Base-by-base conservation (phyloP, 2,113 vertebrate genomes). In the Hydrochoerus hydrochaeris region DNA sequence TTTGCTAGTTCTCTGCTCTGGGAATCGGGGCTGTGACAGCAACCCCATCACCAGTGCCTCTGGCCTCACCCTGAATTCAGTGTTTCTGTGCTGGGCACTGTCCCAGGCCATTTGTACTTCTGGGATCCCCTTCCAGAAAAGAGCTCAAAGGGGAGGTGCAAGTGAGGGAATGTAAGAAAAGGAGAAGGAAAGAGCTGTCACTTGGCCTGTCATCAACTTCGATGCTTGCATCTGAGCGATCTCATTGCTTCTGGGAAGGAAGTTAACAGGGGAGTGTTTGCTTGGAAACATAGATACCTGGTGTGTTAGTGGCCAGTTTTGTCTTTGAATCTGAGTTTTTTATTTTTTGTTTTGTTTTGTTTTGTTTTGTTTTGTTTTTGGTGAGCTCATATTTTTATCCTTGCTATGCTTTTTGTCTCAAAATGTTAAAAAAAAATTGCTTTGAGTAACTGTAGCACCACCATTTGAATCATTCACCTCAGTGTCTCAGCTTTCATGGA, bases 1-100 rank as follows among this genome's bases (percentile, higher is more conserved):
- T 97, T 97, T 97, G 97, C 97, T 97, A 85, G 96, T 93, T 92
- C 96, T 94, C 89, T 54, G 57, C 14, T 13, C 96, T 73, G 95
- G 90, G 92, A 91, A 44, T 7, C 0, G 24, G 92, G 96, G 90
- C 90, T 2, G 85, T 46, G 28, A 73, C 94, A 69, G 96, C 94
- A 92, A 16, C 58, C 62, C 35, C 7, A 85, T 86, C 88, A 83
- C 91, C 22, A 60, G n/a, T 3, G 41, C 91, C 73, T 58, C 0
- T 60, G 96, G 41, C 93, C 97, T 97, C 91, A 67, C 26, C 82
- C 73, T 44, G 58, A 75, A 28, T 38, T 75, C 60, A 85, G 80
- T 58, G 5, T 44, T 1, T 87, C 87, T 91, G 1, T 54, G 46
- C 30, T 0, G 16, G 85, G 85, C 44, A 19, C 69, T n/a, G 63